Conservation (phyloP, 2,797 vertebrate species). For the Melanotaenia boesemani region DNA sequence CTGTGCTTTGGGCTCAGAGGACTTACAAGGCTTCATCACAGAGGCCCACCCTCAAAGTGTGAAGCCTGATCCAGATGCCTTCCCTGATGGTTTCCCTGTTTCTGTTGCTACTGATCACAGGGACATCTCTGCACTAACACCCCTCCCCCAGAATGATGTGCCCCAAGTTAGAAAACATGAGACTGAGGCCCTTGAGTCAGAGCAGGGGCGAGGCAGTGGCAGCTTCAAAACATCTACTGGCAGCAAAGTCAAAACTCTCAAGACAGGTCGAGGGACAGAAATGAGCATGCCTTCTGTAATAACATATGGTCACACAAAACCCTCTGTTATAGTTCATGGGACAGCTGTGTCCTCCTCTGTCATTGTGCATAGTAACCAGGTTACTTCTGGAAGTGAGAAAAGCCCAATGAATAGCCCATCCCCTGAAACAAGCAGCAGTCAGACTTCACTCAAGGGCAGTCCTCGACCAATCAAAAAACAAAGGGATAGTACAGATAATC, state of each 20-base stretch:
- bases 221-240: slow-evolving; percentile 72
- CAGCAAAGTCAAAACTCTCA: slow-evolving; percentile 77
- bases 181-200: slow-evolving; percentile 56
- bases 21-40: slow-evolving; percentile 80
- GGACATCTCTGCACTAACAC: slow-evolving; percentile 59
- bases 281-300: slow-evolving; percentile 86
- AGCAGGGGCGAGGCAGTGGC: slow-evolving; percentile 62
- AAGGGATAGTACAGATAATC: slow-evolving; percentile 73
- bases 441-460: slow-evolving; percentile 65
- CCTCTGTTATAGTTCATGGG: slow-evolving; percentile 91
- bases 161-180: slow-evolving; percentile 66
- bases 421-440: slow-evolving; percentile 66
- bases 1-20: slow-evolving; percentile 73
- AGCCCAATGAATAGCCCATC: slow-evolving; percentile 68
- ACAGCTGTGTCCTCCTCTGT: slow-evolving; percentile 84
- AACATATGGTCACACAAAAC: slow-evolving; percentile 88
- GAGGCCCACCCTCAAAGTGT: slow-evolving; percentile 77
- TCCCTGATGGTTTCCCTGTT: slow-evolving; percentile 78
- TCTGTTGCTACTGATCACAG: slow-evolving; percentile 68
- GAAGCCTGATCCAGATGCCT: slow-evolving; percentile 83
- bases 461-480: slow-evolving; percentile 79
- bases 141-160: slow-evolving; percentile 58
- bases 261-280: slow-evolving; percentile 66
- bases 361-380: slow-evolving; percentile 86
- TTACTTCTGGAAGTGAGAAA: slow-evolving; percentile 82